Evolutionary conservation across 2,797 vertebrate species (phyloP), one percentile per base, ranked within the genome.

Genomic region (Scolopax rusticola): DNA sequence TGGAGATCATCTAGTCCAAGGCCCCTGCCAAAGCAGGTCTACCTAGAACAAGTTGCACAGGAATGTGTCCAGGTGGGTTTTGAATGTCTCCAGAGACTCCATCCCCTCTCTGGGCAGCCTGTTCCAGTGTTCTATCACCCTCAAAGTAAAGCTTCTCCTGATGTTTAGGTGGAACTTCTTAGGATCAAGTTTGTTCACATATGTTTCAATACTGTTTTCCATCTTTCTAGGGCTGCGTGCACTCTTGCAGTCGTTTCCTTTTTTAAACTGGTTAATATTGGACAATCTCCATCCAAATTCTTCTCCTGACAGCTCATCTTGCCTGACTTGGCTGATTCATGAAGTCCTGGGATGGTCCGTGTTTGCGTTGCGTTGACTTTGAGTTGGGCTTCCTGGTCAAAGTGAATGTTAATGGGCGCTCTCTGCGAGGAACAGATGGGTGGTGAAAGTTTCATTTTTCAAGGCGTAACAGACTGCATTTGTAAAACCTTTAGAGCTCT

Each of bases 401-500:
- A 94, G 59, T 2, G 8, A 33, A 40, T 17, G 1, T n/a, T 91
- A 47, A 80, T 45, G 87, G 57, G 16, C 7, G 6, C 71, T 70
- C 48, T 83, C 33, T 89, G 33, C 38, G 65, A 51, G 81, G 88
- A 94, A 76, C 94, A 94, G 92, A 93, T 96, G 94, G 93, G 54
- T 67, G 75, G 77, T 63, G 77, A 90, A 87, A 47, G 67, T 81
- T 80, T 53, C 21, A 38, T 89, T 94, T 95, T 94, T 96, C 87
- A 84, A 91, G 84, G 59, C 2, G 2, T 80, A 94, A 41, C 17
- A 45, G 79, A 33, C 54, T 92, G 60, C 70, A 28, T 78, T 88
- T 93, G 76, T 85, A 75, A 93, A 93, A 75, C 47, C 50, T 89
- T 16, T n/a, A 20, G 73, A 59, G 53, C 40, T 78, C 93, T 94